A percentile compares a stretch with the other conserved stretches of the same genome.
phyloP scores from a whole-genome alignment of 2,888 invertebrate species.

The Eledone cirrhosa region DNA sequence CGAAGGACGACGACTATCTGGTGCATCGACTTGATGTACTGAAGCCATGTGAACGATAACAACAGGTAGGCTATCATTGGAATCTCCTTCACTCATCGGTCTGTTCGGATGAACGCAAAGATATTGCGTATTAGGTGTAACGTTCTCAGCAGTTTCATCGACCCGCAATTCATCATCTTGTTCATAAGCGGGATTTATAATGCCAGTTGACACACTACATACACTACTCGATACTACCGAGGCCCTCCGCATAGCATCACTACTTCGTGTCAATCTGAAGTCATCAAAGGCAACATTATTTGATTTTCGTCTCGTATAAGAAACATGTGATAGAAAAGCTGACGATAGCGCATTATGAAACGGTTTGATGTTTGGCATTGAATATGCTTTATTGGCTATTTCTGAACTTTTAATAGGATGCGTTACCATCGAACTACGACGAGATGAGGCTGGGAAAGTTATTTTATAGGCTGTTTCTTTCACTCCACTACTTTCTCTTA shows the following conservation, averaged over 20 bases:
- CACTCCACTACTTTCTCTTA: background rate
- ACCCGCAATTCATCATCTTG: slow-evolving; percentile 12
- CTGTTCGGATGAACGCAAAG: slow-evolving; percentile 18
- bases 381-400: slow-evolving; percentile 12
- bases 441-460: background rate
- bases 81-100: slow-evolving; percentile 25
- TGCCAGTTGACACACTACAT: slow-evolving; percentile 17
- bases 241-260: slow-evolving; percentile 15
- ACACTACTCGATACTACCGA: slow-evolving; percentile 5
- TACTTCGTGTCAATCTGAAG: background rate
- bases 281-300: slow-evolving; percentile 13
- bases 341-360: slow-evolving; percentile 16
- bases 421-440: background rate
- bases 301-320: slow-evolving; percentile 3
- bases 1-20: slow-evolving; percentile 9
- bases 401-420: slow-evolving; percentile 16
- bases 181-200: slow-evolving; percentile 24
- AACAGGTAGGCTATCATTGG: slow-evolving; percentile 22
- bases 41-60: slow-evolving; percentile 24
- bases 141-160: background rate
- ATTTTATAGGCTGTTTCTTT: slow-evolving; percentile 11
- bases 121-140: background rate
- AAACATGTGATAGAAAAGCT: slow-evolving; percentile 4
- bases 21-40: slow-evolving; percentile 23
- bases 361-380: slow-evolving; percentile 27